phyloP scores from a whole-genome alignment of 1,140 invertebrate genomes.

The Holcopasites calliopsidis region DNA sequence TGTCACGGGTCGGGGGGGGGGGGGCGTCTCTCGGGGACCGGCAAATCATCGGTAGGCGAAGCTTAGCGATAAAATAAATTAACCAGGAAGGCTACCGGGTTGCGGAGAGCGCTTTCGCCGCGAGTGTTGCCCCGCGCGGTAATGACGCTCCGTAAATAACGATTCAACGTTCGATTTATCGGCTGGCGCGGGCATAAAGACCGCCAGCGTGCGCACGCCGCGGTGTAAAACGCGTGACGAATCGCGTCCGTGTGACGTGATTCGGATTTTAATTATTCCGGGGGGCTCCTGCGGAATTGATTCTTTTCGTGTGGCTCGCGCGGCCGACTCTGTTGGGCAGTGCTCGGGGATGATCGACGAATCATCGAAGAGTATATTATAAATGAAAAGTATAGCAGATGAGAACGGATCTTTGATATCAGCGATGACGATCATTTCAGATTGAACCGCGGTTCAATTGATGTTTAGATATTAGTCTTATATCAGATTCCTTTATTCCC shows the following conservation, averaged over 20 bases:
- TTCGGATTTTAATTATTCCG: conserved; percentile 14
- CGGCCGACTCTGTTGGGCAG: too few species aligned
- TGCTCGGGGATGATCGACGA: too few species aligned
- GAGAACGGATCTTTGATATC: too few species aligned
- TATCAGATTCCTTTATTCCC: too few species aligned
- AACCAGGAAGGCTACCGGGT: conserved; percentile 68
- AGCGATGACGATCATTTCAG: too few species aligned
- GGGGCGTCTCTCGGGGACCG: conserved; percentile 12
- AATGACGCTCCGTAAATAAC: conserved; percentile 71
- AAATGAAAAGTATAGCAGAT: too few species aligned
- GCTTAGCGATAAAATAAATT: conserved; percentile 71
- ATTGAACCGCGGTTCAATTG: too few species aligned
- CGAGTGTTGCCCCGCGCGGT: conserved; percentile 47
- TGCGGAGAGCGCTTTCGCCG: conserved; percentile 54
- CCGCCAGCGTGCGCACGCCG: neutral
- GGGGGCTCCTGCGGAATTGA: too few species aligned
- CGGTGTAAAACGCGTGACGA: conserved; percentile 15
- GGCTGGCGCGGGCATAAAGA: conserved; percentile 40
- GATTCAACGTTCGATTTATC: conserved; percentile 65
- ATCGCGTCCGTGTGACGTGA: neutral
- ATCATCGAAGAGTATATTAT: too few species aligned
- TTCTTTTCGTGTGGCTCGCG: neutral
- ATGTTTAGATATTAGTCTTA: too few species aligned
- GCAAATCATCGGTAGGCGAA: conserved; percentile 56
- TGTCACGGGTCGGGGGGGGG: conserved; percentile 21